Evolutionary conservation across 2,113 vertebrate species (phyloP), one percentile per base, ranked within the genome.

Genomic region (Sialia sialis): DNA sequence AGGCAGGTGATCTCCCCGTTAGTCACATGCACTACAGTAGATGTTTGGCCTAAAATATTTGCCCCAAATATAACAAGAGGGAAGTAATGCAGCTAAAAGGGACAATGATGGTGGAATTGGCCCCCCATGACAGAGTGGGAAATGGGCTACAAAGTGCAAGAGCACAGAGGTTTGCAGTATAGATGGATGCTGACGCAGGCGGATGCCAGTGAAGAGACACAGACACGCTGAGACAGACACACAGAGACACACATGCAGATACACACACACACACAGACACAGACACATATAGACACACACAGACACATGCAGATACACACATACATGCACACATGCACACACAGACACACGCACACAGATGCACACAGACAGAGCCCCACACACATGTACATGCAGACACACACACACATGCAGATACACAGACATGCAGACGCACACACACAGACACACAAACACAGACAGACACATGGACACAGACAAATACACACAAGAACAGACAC

Each of bases 231-330:
- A 30, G 11, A 36, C 17, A n/a, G 16, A 66, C 30, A 48, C 14
- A 34, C 7, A 30, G 6, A 30, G 6, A 11, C 11, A 49, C 44
- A 46, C 12, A 48, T 13, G 22, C 22, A 48, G 22, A 46, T 11
- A 46, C 7, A 14, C 48, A 26, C 7, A 49, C 4, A 15, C 5
- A 34, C 13, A 15, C 4, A 29, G 1, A 13, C 13, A 34, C 6
- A 66, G 16, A 49, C 11, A 34, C 13, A 20, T 9, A 23, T 23
- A 49, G 13, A 25, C 4, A 13, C 48, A 49, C 32, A n/a, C 4
- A 17, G 5, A 16, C 27, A 17, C 38, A 39, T n/a, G n/a, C 4
- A 25, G 0, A 10, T 6, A 19, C 3, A 19, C 4, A 36, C 3
- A 54, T 4, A 43, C 7, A 17, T 4, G 8, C 7, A 13, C 2